Conservation (phyloP, 1,140 invertebrate genomes). For the Nasonia longicornis region DNA sequence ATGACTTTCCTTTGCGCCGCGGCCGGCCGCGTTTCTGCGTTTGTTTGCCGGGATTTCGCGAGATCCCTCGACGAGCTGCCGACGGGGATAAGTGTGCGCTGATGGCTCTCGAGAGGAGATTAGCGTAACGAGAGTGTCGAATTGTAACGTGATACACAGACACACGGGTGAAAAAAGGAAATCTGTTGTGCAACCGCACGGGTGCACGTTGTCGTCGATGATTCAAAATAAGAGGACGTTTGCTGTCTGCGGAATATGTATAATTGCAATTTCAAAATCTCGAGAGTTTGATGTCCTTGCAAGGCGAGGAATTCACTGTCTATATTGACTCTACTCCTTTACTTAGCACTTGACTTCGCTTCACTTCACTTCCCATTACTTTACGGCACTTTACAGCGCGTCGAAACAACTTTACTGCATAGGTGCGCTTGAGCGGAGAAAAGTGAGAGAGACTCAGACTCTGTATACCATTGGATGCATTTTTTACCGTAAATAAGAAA, state of each 20-base stretch:
- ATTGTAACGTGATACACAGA: not conserved
- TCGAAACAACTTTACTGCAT: slow-evolving; percentile 30
- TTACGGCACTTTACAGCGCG: slow-evolving; percentile 21
- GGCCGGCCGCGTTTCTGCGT: not conserved
- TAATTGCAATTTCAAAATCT: no score
- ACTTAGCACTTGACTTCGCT: slow-evolving; percentile 19
- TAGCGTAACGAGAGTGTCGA: slow-evolving; percentile 26
- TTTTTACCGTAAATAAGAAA: not conserved
- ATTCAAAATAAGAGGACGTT: no score
- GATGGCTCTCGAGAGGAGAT: not conserved
- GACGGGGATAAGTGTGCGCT: not conserved
- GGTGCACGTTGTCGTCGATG: no score
- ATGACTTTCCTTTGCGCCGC: slow-evolving; percentile 24
- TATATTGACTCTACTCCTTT: slow-evolving; percentile 31
- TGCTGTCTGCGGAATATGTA: no score
- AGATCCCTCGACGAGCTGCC: not conserved
- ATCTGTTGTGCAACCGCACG: no score
- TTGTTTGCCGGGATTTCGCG: not conserved
- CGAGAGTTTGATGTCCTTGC: slow-evolving; percentile 4
- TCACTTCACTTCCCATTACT: slow-evolving; percentile 25
- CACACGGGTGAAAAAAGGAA: not conserved
- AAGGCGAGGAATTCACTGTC: slow-evolving; percentile 12
- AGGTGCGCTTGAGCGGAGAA: not conserved
- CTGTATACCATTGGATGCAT: not conserved
- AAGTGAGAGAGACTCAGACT: not conserved